Conservation (phyloP, 2,888 invertebrate species). For the Notodonta dromedarius region DNA sequence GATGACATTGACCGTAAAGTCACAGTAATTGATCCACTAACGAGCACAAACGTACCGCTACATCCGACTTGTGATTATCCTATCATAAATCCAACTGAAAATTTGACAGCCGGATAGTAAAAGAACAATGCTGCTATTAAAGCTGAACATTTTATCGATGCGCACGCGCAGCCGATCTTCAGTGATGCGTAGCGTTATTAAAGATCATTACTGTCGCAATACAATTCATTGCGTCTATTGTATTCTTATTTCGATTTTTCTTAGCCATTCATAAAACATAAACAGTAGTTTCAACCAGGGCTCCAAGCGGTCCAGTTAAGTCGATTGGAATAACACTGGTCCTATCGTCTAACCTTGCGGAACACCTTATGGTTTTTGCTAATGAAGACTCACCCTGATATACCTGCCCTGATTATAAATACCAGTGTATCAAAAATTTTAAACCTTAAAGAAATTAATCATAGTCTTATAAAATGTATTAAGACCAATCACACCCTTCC, state of each 20-base stretch:
- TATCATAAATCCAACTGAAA: conserved; percentile 27
- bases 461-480: too few relatives aligned
- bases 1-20: neutral
- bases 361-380: neutral
- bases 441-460: too few relatives aligned
- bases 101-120: conserved; percentile 44
- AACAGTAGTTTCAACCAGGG: too few relatives aligned
- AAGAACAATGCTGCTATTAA: conserved; percentile 49
- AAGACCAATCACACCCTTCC: conserved; percentile 20
- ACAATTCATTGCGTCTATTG: conserved; percentile 49
- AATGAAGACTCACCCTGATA: too few relatives aligned
- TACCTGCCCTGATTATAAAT: too few relatives aligned
- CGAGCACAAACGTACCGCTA: conserved; percentile 3
- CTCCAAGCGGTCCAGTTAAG: neutral
- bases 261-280: conserved; percentile 21
- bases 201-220: conserved; percentile 35
- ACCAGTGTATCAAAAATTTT: too few relatives aligned
- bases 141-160: conserved; percentile 36
- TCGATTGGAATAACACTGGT: neutral
- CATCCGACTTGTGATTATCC: neutral
- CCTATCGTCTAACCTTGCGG: neutral
- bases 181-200: conserved; percentile 36
- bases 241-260: conserved; percentile 48
- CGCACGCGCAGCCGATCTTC: conserved; percentile 39
- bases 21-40: neutral